Evolutionary conservation across 1,140 invertebrate genomes (phyloP).

Genomic region (Chelonus insularis): DNA sequence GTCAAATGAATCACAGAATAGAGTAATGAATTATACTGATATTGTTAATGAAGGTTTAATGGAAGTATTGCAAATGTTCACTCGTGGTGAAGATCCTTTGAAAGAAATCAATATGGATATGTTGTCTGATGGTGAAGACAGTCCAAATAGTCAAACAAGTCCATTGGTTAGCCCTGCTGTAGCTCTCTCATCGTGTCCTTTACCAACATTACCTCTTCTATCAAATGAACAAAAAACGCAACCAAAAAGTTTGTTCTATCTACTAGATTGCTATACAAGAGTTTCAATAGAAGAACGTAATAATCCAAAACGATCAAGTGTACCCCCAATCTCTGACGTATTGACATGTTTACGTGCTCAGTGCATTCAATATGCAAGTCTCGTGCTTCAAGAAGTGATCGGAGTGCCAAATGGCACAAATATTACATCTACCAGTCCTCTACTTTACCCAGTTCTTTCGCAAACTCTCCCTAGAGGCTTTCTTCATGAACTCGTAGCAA

Average conservation of each 20-base stretch:
- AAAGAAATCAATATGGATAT: constrained; percentile 59
- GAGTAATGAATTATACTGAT: constrained; percentile 61
- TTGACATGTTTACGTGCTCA: constrained; percentile 65
- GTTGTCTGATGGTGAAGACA: constrained; percentile 58
- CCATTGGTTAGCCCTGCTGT: constrained; percentile 44
- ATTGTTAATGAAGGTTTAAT: constrained; percentile 68
- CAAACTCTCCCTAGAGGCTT: constrained; percentile 71
- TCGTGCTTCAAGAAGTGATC: constrained; percentile 65
- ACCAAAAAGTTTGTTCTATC: constrained; percentile 63
- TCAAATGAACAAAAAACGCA: constrained; percentile 53
- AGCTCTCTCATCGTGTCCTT: constrained; percentile 36
- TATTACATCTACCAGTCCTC: constrained; percentile 53
- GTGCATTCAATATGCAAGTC: constrained; percentile 65
- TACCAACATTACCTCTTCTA: constrained; percentile 34
- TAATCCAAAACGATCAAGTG: constrained; percentile 71
- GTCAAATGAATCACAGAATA: constrained; percentile 54
- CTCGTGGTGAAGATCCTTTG: constrained; percentile 66
- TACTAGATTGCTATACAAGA: constrained; percentile 70
- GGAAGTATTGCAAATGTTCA: constrained; percentile 69
- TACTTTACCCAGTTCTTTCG: constrained; percentile 66
- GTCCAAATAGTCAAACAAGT: constrained; percentile 51
- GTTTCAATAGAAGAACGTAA: constrained; percentile 70
- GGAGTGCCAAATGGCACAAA: constrained; percentile 46
- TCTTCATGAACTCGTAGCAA: constrained; percentile 66
- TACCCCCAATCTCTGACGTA: constrained; percentile 64